phyloP scores from a whole-genome alignment of 2,797 vertebrate species.

The Oryzias sinensis region DNA sequence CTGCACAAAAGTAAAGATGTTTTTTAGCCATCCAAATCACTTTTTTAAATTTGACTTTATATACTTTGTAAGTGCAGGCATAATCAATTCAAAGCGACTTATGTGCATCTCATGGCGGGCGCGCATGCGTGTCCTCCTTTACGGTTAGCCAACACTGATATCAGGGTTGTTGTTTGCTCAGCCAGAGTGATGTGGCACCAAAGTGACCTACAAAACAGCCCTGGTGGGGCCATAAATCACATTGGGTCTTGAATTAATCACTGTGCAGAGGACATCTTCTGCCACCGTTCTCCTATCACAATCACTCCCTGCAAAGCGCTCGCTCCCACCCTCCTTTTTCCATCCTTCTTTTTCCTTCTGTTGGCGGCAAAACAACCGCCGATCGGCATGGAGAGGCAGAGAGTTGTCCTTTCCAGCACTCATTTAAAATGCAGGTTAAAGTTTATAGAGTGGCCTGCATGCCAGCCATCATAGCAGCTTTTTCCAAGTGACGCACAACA shows the following conservation, averaged over 20 bases:
- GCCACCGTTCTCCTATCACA: conserved; percentile 66
- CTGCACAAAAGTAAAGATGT: no score
- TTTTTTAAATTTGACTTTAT: conserved; percentile 18
- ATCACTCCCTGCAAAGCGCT: conserved; percentile 65
- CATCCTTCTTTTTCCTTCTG: conserved; percentile 32
- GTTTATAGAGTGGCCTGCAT: conserved; percentile 46
- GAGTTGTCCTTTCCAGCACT: conserved; percentile 55
- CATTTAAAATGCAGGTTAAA: conserved; percentile 59
- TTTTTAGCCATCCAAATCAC: no score
- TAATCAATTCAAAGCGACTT: conserved; percentile 62
- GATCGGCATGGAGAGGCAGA: conserved; percentile 32
- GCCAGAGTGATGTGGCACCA: conserved; percentile 77
- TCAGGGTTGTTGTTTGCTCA: conserved; percentile 76
- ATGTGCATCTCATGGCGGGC: conserved; percentile 41
- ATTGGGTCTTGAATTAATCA: conserved; percentile 73
- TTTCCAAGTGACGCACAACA: conserved; percentile 12
- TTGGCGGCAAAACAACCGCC: conserved; percentile 36
- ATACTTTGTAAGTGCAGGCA: conserved; percentile 33
- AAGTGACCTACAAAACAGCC: conserved; percentile 78
- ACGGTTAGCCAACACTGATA: conserved; percentile 66
- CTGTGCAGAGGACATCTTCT: conserved; percentile 74
- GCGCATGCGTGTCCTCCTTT: conserved; percentile 52
- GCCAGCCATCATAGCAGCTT: conserved; percentile 28
- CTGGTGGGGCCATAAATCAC: conserved; percentile 76
- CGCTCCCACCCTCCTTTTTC: conserved; percentile 26